Base-by-base conservation (phyloP, 1,140 invertebrate genomes). In the Cotesia chilonis region DNA sequence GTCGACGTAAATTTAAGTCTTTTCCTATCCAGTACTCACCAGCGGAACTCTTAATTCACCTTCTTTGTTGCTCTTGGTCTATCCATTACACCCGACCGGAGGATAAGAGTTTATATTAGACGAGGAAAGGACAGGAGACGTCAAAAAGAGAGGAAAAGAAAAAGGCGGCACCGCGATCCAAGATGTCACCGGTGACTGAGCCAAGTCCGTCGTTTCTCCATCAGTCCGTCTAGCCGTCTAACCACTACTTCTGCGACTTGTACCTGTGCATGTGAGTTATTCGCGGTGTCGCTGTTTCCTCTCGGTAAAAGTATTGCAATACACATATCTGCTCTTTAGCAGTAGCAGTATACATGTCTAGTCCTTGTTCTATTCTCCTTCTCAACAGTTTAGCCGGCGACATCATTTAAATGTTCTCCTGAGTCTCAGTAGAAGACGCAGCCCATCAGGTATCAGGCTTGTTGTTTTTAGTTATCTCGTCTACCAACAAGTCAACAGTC, bases 351-450 rank as follows among this genome's bases (percentile, higher is more conserved):
- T 37, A 57, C 17, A 59, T 63, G 66, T 51, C 20, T 57, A 61
- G 36, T 64, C 36, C 47, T 38, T 65, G 64, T 63, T 68, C 20
- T 69, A 4, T 70, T 68, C 76, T 72, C 73, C 74, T 70, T 65
- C 35, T 77, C 73, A 76, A 74, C 69, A 75, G 81, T 78, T 41
- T 35, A 75, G 77, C 75, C 79, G 80, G 79, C 84, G 81, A 85
- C 84, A 82, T 86, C 83, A 86, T 86, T 86, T 86, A 86, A 85
- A 86, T 86, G 84, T 84, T 79, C 80, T 83, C 83, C 14, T 10
- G 81, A 79, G 77, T 28, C 28, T 28, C 1, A 17, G 17, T 0
- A 17, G 17, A 17, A 17, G 38, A 35, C 72, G 75, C 79, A 73
- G 77, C 79, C 78, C 74, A 78, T 47, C 41, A 47, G 41, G 28